A percentile compares a stretch with the other conserved stretches of the same genome.
These are phyloP conservation scores for Cardiocondyla obscurior DNA, from an alignment of 1,140 invertebrate species.

Conservation along the genomic window DNA sequence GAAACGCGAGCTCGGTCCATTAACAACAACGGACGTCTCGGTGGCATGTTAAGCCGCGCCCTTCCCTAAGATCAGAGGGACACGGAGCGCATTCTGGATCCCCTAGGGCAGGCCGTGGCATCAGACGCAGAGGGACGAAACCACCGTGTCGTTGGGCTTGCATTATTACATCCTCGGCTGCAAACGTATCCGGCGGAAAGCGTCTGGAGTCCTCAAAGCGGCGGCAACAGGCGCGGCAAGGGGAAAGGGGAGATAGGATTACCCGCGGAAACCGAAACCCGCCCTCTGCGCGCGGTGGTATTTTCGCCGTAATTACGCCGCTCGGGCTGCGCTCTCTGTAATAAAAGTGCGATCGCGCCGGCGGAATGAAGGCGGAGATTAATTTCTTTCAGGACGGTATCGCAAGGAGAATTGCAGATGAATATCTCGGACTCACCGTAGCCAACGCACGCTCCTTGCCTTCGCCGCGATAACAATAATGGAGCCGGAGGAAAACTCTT, in stretches of 20 bases:
- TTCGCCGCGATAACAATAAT: constrained; percentile 25
- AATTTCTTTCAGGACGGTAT: constrained; percentile 33
- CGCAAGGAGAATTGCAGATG: constrained; percentile 39
- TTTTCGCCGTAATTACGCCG: constrained; percentile 52
- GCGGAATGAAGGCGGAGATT: constrained; percentile 24
- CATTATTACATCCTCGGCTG: constrained; percentile 17
- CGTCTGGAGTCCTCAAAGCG: constrained; percentile 33
- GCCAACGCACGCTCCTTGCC: background rate
- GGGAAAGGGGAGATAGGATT: background rate
- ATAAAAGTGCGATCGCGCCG: constrained; percentile 37
- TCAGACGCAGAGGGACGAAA: constrained; percentile 32
- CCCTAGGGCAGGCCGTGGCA: background rate
- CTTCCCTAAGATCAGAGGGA: constrained; percentile 12
- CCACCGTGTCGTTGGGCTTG: background rate
- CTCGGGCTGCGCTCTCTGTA: background rate
- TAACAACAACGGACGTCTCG: constrained; percentile 32
- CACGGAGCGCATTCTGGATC: background rate
- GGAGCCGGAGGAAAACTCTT: background rate
- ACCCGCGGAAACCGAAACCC: background rate
- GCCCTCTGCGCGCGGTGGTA: background rate
- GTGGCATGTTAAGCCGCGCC: background rate
- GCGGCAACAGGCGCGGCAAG: background rate
- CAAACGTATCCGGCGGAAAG: constrained; percentile 12
- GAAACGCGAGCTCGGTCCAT: constrained; percentile 33
- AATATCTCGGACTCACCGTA: constrained; percentile 12